A percentile compares a stretch with the other conserved stretches of the same genome.
phyloP scores from a whole-genome alignment of 2,888 invertebrate genomes.

The Himalopsyche anomala region DNA sequence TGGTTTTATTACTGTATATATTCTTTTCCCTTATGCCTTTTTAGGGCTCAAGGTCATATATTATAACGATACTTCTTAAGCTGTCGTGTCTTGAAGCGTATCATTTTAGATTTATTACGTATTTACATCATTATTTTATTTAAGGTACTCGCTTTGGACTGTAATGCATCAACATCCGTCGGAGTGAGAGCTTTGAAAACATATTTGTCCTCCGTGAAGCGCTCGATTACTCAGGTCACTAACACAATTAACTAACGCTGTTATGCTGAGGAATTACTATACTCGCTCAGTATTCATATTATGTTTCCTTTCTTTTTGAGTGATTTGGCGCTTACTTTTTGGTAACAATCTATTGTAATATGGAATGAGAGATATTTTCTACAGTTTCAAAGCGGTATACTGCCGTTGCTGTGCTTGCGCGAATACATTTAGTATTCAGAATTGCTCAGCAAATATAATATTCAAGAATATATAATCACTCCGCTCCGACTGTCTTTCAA shows the following conservation, averaged over 20 bases:
- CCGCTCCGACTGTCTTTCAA: too few species aligned
- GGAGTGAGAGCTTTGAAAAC: conserved; percentile 79
- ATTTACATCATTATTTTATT: conserved; percentile 50
- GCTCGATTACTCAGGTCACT: conserved; percentile 75
- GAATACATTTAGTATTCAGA: too few species aligned
- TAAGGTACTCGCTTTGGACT: conserved; percentile 75
- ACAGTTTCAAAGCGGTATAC: neutral
- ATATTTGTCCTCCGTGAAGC: conserved; percentile 75
- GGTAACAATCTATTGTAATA: neutral
- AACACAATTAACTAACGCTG: neutral
- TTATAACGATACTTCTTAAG: too few species aligned
- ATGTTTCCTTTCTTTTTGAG: conserved; percentile 10
- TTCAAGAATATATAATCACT: too few species aligned
- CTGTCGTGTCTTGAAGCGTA: too few species aligned
- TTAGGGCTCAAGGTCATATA: too few species aligned
- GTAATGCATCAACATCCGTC: conserved; percentile 79
- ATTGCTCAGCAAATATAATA: too few species aligned
- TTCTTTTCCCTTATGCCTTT: too few species aligned
- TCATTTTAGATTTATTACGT: neutral
- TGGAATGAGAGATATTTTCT: neutral
- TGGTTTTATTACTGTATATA: too few species aligned
- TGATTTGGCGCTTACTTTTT: conserved; percentile 13
- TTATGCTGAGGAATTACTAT: neutral
- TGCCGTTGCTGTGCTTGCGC: neutral
- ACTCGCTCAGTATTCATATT: neutral